These are phyloP conservation scores for Tinamus guttatus DNA, from an alignment of 2,113 vertebrate genomes.

Conservation along the genomic window DNA sequence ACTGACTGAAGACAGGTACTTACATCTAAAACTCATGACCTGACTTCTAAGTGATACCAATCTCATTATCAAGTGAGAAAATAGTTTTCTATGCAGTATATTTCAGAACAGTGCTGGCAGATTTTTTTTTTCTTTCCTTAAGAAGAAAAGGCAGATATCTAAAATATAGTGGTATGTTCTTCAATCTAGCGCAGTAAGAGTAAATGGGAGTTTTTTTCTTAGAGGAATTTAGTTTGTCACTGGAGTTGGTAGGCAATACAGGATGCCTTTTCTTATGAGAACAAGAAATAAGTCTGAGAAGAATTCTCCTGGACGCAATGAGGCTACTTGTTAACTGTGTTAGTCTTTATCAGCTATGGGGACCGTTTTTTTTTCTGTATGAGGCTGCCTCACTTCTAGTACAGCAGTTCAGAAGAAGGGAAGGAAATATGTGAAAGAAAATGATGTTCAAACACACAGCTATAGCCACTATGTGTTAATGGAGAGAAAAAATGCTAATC, in stretches of 20 bases:
- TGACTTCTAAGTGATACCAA: neutral
- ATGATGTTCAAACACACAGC: neutral
- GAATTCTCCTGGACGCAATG: neutral
- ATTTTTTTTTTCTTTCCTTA: neutral
- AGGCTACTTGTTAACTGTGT: neutral
- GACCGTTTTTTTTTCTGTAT: neutral
- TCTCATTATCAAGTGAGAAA: constrained; percentile 5
- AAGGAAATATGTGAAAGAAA: neutral
- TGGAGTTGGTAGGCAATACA: neutral
- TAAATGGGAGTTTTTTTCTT: neutral
- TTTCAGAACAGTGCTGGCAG: neutral
- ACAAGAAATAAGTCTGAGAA: neutral
- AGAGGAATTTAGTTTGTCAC: neutral
- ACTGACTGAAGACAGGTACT: neutral
- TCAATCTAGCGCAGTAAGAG: constrained; percentile 9
- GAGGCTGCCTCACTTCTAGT: neutral
- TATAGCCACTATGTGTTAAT: neutral
- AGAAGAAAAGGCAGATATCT: constrained; percentile 2
- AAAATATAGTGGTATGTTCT: neutral
- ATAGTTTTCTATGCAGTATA: neutral
- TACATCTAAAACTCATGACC: neutral
- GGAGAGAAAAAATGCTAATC: neutral
- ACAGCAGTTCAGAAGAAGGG: neutral
- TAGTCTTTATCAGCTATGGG: neutral
- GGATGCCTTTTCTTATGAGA: neutral